These are phyloP conservation scores for Syngnathus rostellatus DNA, from an alignment of 2,797 vertebrate species.

Conservation along the genomic window DNA sequence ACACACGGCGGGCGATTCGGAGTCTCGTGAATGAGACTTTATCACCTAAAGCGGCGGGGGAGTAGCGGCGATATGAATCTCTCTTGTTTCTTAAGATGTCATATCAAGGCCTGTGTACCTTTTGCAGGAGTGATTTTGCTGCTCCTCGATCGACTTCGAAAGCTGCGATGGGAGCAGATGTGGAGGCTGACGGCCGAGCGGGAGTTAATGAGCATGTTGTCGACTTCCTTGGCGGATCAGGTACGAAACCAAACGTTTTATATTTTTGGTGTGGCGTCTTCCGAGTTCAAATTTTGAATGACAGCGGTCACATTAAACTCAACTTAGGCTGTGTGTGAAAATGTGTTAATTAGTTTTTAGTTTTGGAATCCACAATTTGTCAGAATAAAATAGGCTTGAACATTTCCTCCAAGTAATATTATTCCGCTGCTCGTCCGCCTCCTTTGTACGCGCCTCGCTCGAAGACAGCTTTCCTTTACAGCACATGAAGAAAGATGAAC, in stretches of 20 bases:
- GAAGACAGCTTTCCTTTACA: background rate
- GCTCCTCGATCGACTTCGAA: constrained; percentile 88
- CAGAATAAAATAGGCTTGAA: background rate
- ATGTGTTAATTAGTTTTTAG: background rate
- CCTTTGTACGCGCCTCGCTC: background rate
- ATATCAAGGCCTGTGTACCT: constrained; percentile 16
- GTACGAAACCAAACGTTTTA: constrained; percentile 47
- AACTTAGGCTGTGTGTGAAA: background rate
- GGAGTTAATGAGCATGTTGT: constrained; percentile 97
- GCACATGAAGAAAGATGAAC: background rate
- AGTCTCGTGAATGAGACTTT: constrained; percentile 20
- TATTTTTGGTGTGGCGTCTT: background rate
- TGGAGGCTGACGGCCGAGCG: constrained; percentile 95
- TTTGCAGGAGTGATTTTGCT: constrained; percentile 88
- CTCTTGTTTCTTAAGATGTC: constrained; percentile 1
- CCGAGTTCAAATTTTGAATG: background rate
- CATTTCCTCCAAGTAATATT: background rate
- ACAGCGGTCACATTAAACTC: too few species aligned
- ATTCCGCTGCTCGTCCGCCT: background rate
- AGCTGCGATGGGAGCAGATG: constrained; percentile 99
- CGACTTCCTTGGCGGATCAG: constrained; percentile 96
- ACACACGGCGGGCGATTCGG: constrained; percentile 17
- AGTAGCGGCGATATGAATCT: constrained; percentile 6
- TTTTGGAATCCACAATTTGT: background rate
- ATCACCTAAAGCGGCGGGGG: constrained; percentile 24